Evolutionary conservation across 2,888 invertebrate species (phyloP).

Genomic region (Callimorpha dominula): DNA sequence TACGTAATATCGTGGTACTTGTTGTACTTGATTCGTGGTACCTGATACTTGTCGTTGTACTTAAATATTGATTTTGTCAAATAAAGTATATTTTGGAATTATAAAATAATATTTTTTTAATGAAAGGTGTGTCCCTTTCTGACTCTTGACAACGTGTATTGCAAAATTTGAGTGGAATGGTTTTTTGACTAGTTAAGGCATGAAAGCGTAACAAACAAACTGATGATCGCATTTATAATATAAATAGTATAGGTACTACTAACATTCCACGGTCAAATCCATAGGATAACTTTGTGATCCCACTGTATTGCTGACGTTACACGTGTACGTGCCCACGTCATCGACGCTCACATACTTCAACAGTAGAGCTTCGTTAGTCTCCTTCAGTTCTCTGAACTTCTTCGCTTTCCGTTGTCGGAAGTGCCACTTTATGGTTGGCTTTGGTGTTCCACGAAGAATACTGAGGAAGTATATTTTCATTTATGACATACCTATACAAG

Average conservation of each 20-base stretch:
- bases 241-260: slow-evolving; percentile 37
- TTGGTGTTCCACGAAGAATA: slow-evolving; percentile 51
- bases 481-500: not conserved
- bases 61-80: too few species aligned
- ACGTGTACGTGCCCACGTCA: slow-evolving; percentile 55
- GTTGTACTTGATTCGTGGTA: too few species aligned
- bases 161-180: not conserved
- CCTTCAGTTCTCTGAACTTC: slow-evolving; percentile 23
- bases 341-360: slow-evolving; percentile 34
- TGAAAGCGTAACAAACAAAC: not conserved
- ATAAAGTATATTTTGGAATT: too few species aligned
- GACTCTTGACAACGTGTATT: not conserved
- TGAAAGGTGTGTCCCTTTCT: too few species aligned
- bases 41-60: too few species aligned
- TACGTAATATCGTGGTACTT: too few species aligned
- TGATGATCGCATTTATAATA: not conserved
- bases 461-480: slow-evolving; percentile 33
- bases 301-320: slow-evolving; percentile 54
- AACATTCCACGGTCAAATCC: slow-evolving; percentile 59
- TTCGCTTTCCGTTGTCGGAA: slow-evolving; percentile 24
- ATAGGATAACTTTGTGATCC: slow-evolving; percentile 51
- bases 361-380: slow-evolving; percentile 33
- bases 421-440: slow-evolving; percentile 56
- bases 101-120: too few species aligned
- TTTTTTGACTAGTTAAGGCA: not conserved